Evolutionary conservation across 2,113 vertebrate genomes (phyloP).

Genomic region (Labeo catla): DNA sequence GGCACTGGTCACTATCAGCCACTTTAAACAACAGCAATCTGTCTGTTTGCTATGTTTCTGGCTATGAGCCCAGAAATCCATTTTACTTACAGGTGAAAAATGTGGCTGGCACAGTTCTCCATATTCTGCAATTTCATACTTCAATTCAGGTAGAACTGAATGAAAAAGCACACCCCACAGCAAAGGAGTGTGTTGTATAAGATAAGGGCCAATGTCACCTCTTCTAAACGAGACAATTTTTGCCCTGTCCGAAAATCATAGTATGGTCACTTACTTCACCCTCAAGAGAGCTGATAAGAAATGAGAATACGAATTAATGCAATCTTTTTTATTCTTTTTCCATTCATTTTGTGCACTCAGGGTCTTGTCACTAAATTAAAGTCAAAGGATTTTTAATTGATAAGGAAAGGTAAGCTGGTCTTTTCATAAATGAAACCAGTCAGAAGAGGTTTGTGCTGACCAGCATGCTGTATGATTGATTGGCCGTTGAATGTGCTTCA

Average conservation of each 20-base stretch:
- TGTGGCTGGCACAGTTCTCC: slow-evolving; percentile 8
- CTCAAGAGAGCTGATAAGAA: background rate
- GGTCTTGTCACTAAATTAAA: background rate
- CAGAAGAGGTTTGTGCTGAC: background rate
- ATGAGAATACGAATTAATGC: background rate
- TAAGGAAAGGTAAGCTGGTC: background rate
- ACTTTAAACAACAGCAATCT: background rate
- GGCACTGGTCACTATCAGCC: background rate
- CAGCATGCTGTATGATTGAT: background rate
- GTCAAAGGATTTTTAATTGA: background rate
- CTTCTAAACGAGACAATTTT: background rate
- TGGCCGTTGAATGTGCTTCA: background rate
- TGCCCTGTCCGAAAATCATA: slow-evolving; percentile 15
- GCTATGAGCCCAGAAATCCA: background rate
- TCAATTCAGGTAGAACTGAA: background rate
- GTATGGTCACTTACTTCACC: background rate
- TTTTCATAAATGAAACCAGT: background rate
- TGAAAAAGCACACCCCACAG: slow-evolving; percentile 26
- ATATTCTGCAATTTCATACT: background rate
- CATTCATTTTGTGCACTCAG: background rate
- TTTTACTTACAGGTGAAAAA: slow-evolving; percentile 24
- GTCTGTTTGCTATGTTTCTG: background rate
- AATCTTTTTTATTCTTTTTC: background rate
- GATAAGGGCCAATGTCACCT: slow-evolving; percentile 12
- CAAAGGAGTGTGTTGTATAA: background rate